Evolutionary conservation across 2,888 invertebrate genomes (phyloP), one percentile per base, ranked within the genome.

Genomic region (Rambutsinella grinnellia): DNA sequence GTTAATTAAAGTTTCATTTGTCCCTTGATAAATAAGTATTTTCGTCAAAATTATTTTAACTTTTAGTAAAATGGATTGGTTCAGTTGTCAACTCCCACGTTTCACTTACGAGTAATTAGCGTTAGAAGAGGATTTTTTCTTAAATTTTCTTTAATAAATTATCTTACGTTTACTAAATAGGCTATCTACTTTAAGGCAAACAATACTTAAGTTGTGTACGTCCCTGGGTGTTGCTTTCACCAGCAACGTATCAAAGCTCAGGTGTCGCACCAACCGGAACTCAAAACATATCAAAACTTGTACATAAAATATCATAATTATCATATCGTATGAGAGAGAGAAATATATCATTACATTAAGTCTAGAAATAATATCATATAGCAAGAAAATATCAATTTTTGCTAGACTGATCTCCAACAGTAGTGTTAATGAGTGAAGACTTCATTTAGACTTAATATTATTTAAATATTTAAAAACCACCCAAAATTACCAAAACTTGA

Each of bases 241-340:
- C 27, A 19, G 71, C 66, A 56, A 65, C 60, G 19, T 46, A 62
- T 61, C 66, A 70, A 71, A 56, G 13, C 62, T 62, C 77, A 60
- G 27, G 54, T 61, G 54, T 61, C 68, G 61, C 54, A 57, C 62
- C 80, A 80, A 78, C 80, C 80, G 70, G 76, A 76, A 80, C 78
- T 80, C 80, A 76, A 36, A 76, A 80, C 78, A 78, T 80, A 76
- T 80, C 78, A 80, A 71, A 62, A 66, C 54, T 46, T 78, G 72
- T 78, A 80, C 54, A 78, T 74, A 80, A 66, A 63, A 65, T 36
- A 36, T 13, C 36, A 13, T 36, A 36, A 36, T n/a, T 58, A 60
- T 60, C 46, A 58, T 44, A 60, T 60, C 44, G 15, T 60, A 46
- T 44, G 17, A 8, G 6, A 27, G 28, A 58, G 8, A n/a, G 17